A percentile compares a stretch with the other conserved stretches of the same genome.
Conservation (phyloP, 2,113 vertebrate species). For the Sylvietta virens region DNA sequence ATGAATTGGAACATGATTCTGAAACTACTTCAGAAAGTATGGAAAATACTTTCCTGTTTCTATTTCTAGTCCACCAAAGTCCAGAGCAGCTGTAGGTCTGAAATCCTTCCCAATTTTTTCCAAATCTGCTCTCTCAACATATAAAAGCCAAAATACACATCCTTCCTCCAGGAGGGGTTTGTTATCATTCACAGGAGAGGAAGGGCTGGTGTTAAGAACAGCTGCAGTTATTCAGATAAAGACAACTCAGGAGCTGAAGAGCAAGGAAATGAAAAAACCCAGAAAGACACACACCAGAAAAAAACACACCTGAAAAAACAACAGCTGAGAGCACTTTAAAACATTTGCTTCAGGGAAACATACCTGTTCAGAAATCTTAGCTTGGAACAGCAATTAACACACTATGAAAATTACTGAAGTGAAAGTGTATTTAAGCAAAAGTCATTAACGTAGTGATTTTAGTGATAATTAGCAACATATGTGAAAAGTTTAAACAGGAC, state of each 20-base stretch:
- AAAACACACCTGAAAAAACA: background rate
- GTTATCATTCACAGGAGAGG: background rate
- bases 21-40: background rate
- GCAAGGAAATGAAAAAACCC: background rate
- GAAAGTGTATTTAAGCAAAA: background rate
- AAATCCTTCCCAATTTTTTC: background rate
- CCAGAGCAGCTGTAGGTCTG: background rate
- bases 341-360: background rate
- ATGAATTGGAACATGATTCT: background rate
- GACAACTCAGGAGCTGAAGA: background rate
- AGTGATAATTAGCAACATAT: background rate
- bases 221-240: background rate
- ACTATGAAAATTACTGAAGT: background rate
- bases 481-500: background rate
- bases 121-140: background rate
- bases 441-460: background rate
- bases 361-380: background rate
- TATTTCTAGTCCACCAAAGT: background rate
- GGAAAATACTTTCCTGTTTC: background rate
- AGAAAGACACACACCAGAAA: background rate
- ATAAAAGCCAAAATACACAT: background rate
- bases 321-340: background rate
- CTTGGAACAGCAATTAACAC: background rate
- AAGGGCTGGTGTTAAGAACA: background rate
- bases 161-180: background rate